Percentiles rank a stretch among this genome's conserved stretches.
Conservation (phyloP, 2,888 invertebrate species). For the Hetaerina titia region DNA sequence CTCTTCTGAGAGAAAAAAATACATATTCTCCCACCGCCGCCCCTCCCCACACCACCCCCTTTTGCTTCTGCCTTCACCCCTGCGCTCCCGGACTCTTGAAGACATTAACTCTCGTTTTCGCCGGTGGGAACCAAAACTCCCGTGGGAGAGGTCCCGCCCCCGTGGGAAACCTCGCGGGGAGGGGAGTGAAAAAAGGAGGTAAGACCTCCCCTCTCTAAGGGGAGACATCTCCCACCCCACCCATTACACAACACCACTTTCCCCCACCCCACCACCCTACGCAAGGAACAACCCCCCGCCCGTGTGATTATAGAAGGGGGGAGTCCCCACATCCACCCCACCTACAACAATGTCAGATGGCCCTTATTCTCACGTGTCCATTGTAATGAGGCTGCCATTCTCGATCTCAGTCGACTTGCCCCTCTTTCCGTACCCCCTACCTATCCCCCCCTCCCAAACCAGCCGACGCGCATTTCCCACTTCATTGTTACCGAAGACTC, state of each 20-base stretch:
- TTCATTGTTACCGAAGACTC: constrained; percentile 28
- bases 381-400: constrained; percentile 61
- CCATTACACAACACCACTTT: constrained; percentile 47
- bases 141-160: constrained; percentile 37
- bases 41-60: neutral
- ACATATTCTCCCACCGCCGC: neutral
- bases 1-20: neutral
- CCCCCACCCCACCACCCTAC: neutral
- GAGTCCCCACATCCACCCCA: neutral
- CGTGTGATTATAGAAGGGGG: constrained; percentile 44
- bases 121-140: constrained; percentile 4
- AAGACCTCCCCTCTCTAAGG: too few species aligned
- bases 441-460: neutral
- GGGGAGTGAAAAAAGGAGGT: neutral
- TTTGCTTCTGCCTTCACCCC: neutral
- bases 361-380: constrained; percentile 55
- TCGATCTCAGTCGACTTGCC: constrained; percentile 8
- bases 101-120: constrained; percentile 46
- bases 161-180: neutral
- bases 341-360: constrained; percentile 8
- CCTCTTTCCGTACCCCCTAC: neutral
- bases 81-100: constrained; percentile 16
- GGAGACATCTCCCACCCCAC: neutral
- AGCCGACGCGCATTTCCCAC: constrained; percentile 32
- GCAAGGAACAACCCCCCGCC: too few species aligned